Conservation (phyloP, 2,113 vertebrate genomes). For the Megaceryle torquata region DNA sequence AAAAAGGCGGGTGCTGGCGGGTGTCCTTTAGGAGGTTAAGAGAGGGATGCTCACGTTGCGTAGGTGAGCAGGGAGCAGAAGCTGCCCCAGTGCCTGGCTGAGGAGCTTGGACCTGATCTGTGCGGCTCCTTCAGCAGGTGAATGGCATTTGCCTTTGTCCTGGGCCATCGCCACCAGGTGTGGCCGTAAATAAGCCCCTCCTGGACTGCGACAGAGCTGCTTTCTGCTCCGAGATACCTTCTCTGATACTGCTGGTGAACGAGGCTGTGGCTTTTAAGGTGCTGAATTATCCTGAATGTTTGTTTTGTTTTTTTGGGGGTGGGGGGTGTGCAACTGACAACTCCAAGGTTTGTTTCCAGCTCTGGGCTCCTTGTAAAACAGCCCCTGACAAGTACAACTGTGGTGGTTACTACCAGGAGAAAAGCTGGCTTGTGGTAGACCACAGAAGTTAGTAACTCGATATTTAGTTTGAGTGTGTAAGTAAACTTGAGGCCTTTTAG, state of each 20-base stretch:
- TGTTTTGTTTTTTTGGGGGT: background rate
- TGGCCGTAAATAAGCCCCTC: background rate
- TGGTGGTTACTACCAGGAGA: background rate
- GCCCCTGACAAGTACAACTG: rapidly evolving
- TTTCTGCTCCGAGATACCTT: background rate
- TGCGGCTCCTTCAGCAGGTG: background rate
- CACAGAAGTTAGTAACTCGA: background rate
- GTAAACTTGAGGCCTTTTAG: background rate
- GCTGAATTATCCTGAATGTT: background rate
- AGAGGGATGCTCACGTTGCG: background rate
- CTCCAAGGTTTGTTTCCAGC: background rate
- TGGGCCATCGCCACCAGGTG: background rate
- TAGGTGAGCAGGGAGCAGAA: background rate
- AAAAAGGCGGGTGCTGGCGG: background rate
- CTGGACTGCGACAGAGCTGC: background rate
- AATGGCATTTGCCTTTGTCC: background rate
- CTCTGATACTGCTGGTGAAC: background rate
- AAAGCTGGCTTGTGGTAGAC: background rate
- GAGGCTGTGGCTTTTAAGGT: background rate
- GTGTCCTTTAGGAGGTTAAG: background rate
- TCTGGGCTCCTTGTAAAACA: background rate
- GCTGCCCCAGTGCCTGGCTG: rapidly evolving
- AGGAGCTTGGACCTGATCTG: background rate
- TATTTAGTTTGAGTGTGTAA: background rate
- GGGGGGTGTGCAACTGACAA: background rate